Percentiles rank a stretch among this genome's conserved stretches.
Evolutionary conservation across 1,140 invertebrate species (phyloP).

Genomic region (Pseudomyrmex gracilis): DNA sequence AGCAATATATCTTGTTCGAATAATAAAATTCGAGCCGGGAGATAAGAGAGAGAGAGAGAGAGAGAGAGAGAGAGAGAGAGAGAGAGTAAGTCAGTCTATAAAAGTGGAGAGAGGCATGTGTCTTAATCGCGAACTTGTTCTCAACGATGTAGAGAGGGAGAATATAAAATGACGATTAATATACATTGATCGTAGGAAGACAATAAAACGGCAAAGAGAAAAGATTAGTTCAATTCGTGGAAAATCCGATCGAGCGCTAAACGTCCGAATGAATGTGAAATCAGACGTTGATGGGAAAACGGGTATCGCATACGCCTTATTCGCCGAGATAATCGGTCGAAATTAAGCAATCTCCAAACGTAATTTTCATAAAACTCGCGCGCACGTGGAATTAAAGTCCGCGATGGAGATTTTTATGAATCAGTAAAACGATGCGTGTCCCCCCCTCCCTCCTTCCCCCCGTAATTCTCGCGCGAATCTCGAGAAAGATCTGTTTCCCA

Average conservation of each 20-base stretch:
- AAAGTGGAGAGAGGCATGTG: neutral
- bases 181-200: neutral
- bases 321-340: neutral
- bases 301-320: neutral
- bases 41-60: too few species aligned
- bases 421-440: neutral
- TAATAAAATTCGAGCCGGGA: neutral
- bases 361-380: neutral
- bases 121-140: neutral
- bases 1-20: constrained; percentile 8
- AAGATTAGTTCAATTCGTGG: neutral
- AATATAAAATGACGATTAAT: constrained; percentile 27
- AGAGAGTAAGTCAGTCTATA: neutral
- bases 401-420: neutral
- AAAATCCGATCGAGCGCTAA: neutral
- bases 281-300: neutral
- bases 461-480: neutral
- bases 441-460: too few species aligned
- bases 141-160: neutral
- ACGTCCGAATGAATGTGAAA: neutral
- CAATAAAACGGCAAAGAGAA: neutral
- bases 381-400: neutral
- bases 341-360: neutral
- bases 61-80: too few species aligned
- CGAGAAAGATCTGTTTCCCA: neutral